Evolutionary conservation across 1,140 invertebrate species (phyloP), one percentile per base, ranked within the genome.

Genomic region (Kradibia gibbosae): DNA sequence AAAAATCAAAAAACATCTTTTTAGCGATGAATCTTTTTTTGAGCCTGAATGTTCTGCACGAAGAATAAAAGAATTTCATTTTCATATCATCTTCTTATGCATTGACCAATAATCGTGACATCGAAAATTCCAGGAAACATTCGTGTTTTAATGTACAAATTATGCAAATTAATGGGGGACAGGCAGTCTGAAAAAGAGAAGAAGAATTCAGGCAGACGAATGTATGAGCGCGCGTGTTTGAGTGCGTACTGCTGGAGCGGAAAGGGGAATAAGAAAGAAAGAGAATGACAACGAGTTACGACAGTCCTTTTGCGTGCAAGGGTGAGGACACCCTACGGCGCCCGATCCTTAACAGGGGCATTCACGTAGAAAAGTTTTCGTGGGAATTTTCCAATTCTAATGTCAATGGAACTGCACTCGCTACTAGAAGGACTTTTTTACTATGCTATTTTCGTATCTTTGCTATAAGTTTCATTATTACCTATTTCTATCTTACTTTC

Each of bases 371-470:
- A 80, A 80, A 62, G 39, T 80, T 80, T 45, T 28, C 72, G 71
- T 71, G 62, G 39, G 73, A 81, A 81, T 76, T 81, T 81, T 81
- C 73, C 72, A 76, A 76, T 81, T 76, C 57, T 34, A 48, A 73
- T 60, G 60, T 39, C 67, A 70, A 78, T 78, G 77, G 50, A 39
- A 22, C 50, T 67, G 31, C 11, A 39, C 73, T 53, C 72, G 45
- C 3, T n/a, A 3, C 22, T 0, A 28, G 8, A 28, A 73, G 42
- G 36, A 15, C 31, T 57, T 34, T 74, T 75, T 57, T 55, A 53
- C 25, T 73, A 34, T 57, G n/a, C 36, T 20, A 17, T 48, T 57
- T 0, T 28, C 34, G n/a, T 72, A 5, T 78, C 20, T 78, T 53
- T 71, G 31, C 10, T 42, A n/a, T 36, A 17, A 10, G 15, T 48